phyloP scores from a whole-genome alignment of 2,888 invertebrate genomes.

The Eristalinus aeneus region DNA sequence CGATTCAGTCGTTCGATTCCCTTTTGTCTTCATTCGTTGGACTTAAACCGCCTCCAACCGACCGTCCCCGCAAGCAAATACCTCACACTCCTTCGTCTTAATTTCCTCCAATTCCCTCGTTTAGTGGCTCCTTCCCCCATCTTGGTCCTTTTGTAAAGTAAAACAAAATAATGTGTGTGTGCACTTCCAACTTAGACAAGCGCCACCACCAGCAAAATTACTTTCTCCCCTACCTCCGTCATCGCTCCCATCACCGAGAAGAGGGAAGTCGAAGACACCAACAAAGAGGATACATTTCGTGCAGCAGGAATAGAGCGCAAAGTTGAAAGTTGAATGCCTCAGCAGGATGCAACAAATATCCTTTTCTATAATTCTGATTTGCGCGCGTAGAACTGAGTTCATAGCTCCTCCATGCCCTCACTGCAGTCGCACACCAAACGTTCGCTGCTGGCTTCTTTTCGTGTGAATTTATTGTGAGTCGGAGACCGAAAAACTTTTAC shows the following conservation, averaged over 20 bases:
- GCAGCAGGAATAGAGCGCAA: conserved; percentile 27
- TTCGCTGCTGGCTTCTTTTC: conserved; percentile 28
- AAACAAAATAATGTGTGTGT: conserved; percentile 49
- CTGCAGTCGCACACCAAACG: not conserved
- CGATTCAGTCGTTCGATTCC: not conserved
- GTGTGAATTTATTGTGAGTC: conserved; percentile 62
- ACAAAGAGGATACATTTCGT: conserved; percentile 43
- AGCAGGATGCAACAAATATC: conserved; percentile 73
- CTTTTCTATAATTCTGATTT: conserved; percentile 69
- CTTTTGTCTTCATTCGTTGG: not conserved
- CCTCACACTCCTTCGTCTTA: not conserved
- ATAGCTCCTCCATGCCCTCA: not conserved
- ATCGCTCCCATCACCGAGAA: not conserved
- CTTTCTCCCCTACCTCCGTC: conserved; percentile 1
- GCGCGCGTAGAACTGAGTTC: conserved; percentile 24
- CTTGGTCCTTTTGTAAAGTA: not conserved
- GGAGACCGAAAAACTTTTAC: conserved; percentile 57
- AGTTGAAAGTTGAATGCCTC: conserved; percentile 73
- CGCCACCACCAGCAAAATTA: conserved; percentile 5
- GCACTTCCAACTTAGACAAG: conserved; percentile 6
- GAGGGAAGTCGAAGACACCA: conserved; percentile 20
- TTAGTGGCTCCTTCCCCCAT: not conserved
- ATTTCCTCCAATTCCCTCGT: not conserved
- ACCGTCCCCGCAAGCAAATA: not conserved
- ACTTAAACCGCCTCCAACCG: not conserved